These are phyloP conservation scores for Ecliptopera silaceata DNA, from an alignment of 2,888 invertebrate genomes.

Conservation along the genomic window DNA sequence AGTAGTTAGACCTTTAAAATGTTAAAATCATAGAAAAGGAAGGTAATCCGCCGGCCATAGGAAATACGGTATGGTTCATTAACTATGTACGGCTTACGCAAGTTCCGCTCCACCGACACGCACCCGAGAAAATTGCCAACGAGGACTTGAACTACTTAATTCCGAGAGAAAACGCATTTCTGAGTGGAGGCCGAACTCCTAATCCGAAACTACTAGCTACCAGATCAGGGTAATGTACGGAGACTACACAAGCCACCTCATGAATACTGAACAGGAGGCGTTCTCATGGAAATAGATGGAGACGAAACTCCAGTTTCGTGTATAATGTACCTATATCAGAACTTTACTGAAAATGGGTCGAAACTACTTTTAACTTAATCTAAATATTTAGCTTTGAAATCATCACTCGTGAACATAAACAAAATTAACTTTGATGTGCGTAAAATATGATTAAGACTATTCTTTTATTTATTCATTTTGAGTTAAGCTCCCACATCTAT, in stretches of 20 bases:
- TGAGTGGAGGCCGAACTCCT: constrained; percentile 54
- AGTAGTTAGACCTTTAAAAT: constrained; percentile 18
- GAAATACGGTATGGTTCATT: constrained; percentile 36
- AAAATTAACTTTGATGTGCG: constrained; percentile 10
- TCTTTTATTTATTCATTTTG: background rate
- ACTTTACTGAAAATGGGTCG: constrained; percentile 9
- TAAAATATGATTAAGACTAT: constrained; percentile 8
- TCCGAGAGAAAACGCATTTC: constrained; percentile 57
- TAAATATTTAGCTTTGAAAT: constrained; percentile 12
- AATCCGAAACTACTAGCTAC: constrained; percentile 72
- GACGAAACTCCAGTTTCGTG: constrained; percentile 26
- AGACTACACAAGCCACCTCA: constrained; percentile 58
- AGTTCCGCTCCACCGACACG: constrained; percentile 42
- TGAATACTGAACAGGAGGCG: constrained; percentile 68
- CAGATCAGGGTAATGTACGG: constrained; percentile 69
- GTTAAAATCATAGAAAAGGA: constrained; percentile 29
- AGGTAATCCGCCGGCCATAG: constrained; percentile 30
- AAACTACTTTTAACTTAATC: constrained; percentile 1
- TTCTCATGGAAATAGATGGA: constrained; percentile 32
- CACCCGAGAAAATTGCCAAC: constrained; percentile 53
- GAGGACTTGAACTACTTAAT: constrained; percentile 59
- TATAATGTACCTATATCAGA: background rate
- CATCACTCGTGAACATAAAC: constrained; percentile 10
- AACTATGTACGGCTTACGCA: constrained; percentile 38
- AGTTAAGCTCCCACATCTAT: no score